A percentile compares a stretch with the other conserved stretches of the same genome.
These are phyloP conservation scores for Toxotes chatareus DNA, from an alignment of 2,113 vertebrate species.

Conservation along the genomic window DNA sequence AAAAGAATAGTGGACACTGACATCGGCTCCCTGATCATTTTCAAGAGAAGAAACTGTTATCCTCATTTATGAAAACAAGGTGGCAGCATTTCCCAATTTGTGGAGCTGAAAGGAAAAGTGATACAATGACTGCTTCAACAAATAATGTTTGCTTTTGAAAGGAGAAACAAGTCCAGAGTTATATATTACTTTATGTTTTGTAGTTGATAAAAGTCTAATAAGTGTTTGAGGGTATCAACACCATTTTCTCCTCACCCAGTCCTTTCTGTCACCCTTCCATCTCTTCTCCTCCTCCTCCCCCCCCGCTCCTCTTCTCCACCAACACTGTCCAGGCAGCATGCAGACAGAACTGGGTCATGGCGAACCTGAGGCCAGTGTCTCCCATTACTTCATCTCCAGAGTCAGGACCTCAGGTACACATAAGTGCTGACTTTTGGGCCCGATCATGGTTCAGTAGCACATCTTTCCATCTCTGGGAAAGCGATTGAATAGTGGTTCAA, in stretches of 20 bases:
- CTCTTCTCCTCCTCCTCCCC: neutral
- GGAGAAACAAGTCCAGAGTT: neutral
- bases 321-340: conserved; percentile 28
- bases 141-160: neutral
- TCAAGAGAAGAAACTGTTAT: conserved; percentile 16
- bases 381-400: conserved; percentile 66
- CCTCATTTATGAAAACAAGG: conserved; percentile 13
- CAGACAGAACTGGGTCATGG: conserved; percentile 76
- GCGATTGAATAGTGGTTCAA: conserved; percentile 17
- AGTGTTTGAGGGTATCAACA: neutral
- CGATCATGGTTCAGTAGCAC: conserved; percentile 24
- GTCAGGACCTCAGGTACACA: conserved; percentile 42
- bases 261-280: neutral
- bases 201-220: neutral
- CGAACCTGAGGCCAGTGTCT: conserved; percentile 75
- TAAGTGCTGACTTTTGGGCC: conserved; percentile 31
- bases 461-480: conserved; percentile 23
- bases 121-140: neutral
- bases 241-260: neutral
- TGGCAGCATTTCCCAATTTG: neutral
- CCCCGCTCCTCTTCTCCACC: conserved; percentile 26
- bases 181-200: neutral
- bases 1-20: neutral
- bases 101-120: neutral
- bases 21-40: conserved; percentile 5